Percentiles rank a stretch among this genome's conserved stretches.
phyloP scores from a whole-genome alignment of 2,888 invertebrate genomes.

The Ptilodon capucinus region DNA sequence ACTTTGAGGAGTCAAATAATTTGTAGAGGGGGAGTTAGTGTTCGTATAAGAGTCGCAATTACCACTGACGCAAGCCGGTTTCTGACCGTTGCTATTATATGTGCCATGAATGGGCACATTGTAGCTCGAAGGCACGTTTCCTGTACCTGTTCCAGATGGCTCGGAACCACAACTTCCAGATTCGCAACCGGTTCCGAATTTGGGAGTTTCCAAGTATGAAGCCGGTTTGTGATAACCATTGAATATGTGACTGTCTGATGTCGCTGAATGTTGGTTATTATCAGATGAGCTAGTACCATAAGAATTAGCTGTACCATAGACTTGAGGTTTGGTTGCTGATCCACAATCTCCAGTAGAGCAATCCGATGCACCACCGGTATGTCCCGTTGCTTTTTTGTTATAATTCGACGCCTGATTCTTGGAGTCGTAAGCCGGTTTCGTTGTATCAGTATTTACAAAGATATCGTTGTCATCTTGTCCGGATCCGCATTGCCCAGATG shows the following conservation, averaged over 20 bases:
- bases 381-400: conserved; percentile 6
- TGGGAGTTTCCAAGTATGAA: conserved; percentile 53
- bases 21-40: conserved; percentile 4
- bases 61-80: conserved; percentile 16
- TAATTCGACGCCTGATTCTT: conserved; percentile 9
- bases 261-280: conserved; percentile 22
- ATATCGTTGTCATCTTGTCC: conserved; percentile 19
- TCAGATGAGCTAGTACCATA: conserved; percentile 24
- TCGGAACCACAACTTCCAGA: conserved; percentile 33
- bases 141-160: conserved; percentile 11
- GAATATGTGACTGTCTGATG: conserved; percentile 13
- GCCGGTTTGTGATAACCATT: conserved; percentile 43
- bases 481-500: conserved; percentile 27
- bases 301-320: conserved; percentile 23
- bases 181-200: conserved; percentile 36
- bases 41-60: conserved; percentile 18
- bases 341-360: conserved; percentile 28
- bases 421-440: conserved; percentile 9
- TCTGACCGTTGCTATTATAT: conserved; percentile 9
- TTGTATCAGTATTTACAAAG: conserved; percentile 14
- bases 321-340: conserved; percentile 6
- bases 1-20: conserved; percentile 9
- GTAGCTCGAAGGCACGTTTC: conserved; percentile 19
- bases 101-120: conserved; percentile 26
- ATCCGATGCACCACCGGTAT: conserved; percentile 4